These are phyloP conservation scores for Limenitis camilla DNA, from an alignment of 2,888 invertebrate species.

Conservation along the genomic window DNA sequence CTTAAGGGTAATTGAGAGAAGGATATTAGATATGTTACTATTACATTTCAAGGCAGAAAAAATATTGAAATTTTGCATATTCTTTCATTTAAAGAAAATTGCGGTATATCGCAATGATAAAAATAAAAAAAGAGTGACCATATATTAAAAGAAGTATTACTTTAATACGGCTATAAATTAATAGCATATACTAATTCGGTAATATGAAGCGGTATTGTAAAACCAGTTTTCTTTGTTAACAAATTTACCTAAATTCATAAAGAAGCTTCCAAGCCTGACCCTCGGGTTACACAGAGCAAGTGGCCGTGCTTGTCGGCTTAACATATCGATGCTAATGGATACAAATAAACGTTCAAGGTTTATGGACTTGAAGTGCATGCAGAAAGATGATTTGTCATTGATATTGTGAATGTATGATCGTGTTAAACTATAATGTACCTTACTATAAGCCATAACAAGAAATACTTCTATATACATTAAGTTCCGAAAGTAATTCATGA, in stretches of 20 bases:
- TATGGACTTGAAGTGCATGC: constrained; percentile 11
- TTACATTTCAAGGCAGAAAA: too few relatives aligned
- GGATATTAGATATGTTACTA: too few relatives aligned
- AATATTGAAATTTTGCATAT: too few relatives aligned
- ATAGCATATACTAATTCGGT: not conserved
- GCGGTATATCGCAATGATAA: too few relatives aligned
- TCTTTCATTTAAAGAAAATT: too few relatives aligned
- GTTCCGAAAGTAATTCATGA: too few relatives aligned
- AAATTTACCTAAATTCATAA: constrained; percentile 8
- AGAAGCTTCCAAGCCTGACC: constrained; percentile 11
- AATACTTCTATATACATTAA: too few relatives aligned
- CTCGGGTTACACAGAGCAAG: constrained; percentile 7
- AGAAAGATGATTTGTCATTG: not conserved
- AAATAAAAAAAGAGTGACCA: too few relatives aligned
- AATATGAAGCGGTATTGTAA: not conserved
- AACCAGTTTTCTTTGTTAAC: constrained; percentile 6
- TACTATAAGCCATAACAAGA: not conserved
- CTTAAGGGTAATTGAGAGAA: too few relatives aligned
- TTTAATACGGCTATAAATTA: too few relatives aligned
- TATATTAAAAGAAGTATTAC: too few relatives aligned
- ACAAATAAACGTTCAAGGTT: constrained; percentile 14
- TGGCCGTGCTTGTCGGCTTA: constrained; percentile 9
- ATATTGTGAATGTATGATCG: not conserved
- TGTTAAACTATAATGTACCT: not conserved
- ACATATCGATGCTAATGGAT: constrained; percentile 14